Evolutionary conservation across 2,113 vertebrate species (phyloP), one percentile per base, ranked within the genome.

Genomic region (Mesitornis unicolor): DNA sequence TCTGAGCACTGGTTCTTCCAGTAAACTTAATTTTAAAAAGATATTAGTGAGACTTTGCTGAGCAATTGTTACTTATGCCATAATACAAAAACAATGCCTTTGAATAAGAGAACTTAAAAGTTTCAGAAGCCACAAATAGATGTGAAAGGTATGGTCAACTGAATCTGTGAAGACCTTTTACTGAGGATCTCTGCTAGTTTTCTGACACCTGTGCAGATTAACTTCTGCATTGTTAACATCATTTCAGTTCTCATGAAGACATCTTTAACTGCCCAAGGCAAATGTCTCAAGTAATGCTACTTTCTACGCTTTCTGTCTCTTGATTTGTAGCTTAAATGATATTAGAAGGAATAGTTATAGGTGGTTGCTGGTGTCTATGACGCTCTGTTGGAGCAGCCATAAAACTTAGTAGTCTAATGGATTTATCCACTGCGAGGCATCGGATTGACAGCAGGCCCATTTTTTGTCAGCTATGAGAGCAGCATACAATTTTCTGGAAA

Each of bases 171-270:
- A 60, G 43, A 19, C 6, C 35, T 86, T 56, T 63, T n/a, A 22
- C 33, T 35, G 47, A 43, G n/a, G 21, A n/a, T 61, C 54, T 93
- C 15, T 83, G 26, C 38, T 71, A 25, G 33, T 38, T 81, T 86
- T 75, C 54, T 51, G 54, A 54, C 16, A 61, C 17, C 14, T 33
- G 19, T 31, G 45, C 35, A 50, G 31, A 8, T 43, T 40, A 63
- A 50, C 25, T 77, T 77, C 24, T 91, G 69, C 19, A 13, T 56
- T 0, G 0, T 91, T 84, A 63, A 56, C 16, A 43, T 65, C 0
- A 20, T 74, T 81, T 59, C 11, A 22, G 15, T 70, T 84, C 33
- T 81, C 22, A 8, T 61, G 18, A 67, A 82, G 48, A 59, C 6
- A 14, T 42, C 14, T 79, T 68, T 56, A 78, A n/a, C 14, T 78